Base-by-base conservation (phyloP, 2,797 vertebrate genomes). In the Sciaenops ocellatus region DNA sequence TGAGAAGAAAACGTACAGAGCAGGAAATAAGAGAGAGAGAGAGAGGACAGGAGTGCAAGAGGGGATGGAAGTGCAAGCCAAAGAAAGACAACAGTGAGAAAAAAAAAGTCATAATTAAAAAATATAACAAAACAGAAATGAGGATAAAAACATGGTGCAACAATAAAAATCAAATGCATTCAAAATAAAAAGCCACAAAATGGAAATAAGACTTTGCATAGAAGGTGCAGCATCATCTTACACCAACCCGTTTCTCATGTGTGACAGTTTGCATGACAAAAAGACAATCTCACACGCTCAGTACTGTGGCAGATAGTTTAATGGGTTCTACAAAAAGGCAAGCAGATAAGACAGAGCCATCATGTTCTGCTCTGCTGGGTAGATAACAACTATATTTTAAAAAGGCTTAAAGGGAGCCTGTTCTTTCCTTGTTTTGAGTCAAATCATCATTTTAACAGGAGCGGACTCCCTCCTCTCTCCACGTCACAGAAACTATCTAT, bases 311-410 rank as follows among this genome's bases (percentile, higher is more conserved):
- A 87, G 73, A 80, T 6, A 56, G n/a, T 92, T 92, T 90, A 92
- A 87, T 91, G 22, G 67, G 62, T 73, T 86, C 52, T 85, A 84
- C 18, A 81, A 91, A 92, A 89, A 79, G 62, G 69, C 73, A 85
- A 77, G 51, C 61, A 82, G 72, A 59, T 61, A 47, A 83, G 59
- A 77, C 82, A 67, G 12, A 76, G 71, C 13, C 44, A 22, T 60
- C 26, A 17, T 16, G 63, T 48, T 67, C 42, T 65, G 57, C 65
- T 78, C 71, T 44, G 46, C 38, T 50, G 26, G 52, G 42, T 22
- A 41, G 26, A 65, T 46, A 64, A 83, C 13, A 26, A 85, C 50
- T 38, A 68, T 2, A 28, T 72, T 86, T 83, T 34, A 61, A 66
- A 79, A 88, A 69, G 51, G 67, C 44, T 55, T 57, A 41, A 76